These are phyloP conservation scores for Chaitophorus viminalis DNA, from an alignment of 2,888 invertebrate genomes.

Conservation along the genomic window DNA sequence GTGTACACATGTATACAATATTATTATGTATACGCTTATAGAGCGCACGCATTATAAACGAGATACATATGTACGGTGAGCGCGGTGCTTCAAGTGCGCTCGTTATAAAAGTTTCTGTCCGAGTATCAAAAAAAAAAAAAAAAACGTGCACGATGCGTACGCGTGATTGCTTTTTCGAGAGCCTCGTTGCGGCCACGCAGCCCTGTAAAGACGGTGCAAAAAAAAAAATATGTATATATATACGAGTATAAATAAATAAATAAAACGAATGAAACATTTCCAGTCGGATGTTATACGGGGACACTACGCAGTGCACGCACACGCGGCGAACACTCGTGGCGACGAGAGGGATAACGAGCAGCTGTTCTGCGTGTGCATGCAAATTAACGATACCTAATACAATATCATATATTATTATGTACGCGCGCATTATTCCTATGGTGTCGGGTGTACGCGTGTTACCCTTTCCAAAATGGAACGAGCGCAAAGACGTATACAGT, in stretches of 20 bases:
- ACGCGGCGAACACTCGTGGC: not conserved
- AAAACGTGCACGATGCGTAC: slow-evolving; percentile 20
- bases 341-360: slow-evolving; percentile 43
- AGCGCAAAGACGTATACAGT: not conserved
- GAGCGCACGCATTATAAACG: not conserved
- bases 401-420: not conserved
- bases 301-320: not conserved
- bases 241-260: not conserved
- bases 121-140: slow-evolving; percentile 41
- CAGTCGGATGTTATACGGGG: slow-evolving; percentile 48
- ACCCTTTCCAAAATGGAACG: not conserved
- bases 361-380: slow-evolving; percentile 30
- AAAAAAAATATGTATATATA: slow-evolving; percentile 8
- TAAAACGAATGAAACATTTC: slow-evolving; percentile 17
- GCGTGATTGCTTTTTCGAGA: slow-evolving; percentile 54
- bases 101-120: slow-evolving; percentile 60
- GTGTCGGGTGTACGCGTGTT: no score
- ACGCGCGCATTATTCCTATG: not conserved
- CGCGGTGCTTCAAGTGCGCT: slow-evolving; percentile 49
- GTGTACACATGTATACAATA: not conserved
- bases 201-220: slow-evolving; percentile 11
- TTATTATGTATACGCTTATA: not conserved
- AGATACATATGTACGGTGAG: not conserved
- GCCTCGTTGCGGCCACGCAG: not conserved
- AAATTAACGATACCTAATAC: slow-evolving; percentile 1